phyloP scores from a whole-genome alignment of 2,113 vertebrate genomes.

The Lutjanus erythropterus region DNA sequence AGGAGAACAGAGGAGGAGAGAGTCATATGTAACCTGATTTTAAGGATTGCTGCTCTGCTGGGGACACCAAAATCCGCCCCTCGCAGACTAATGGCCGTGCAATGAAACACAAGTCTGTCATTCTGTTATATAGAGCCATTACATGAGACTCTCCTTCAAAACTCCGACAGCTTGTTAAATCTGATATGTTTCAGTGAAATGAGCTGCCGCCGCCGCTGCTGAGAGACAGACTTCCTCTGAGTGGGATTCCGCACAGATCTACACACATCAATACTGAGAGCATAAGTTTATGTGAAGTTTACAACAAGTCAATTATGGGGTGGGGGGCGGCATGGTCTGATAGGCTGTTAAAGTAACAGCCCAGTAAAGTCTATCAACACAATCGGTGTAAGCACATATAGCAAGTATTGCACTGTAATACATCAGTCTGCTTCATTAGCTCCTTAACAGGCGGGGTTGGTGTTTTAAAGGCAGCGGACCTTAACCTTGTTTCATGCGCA shows the following conservation, averaged over 20 bases:
- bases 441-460: conserved; percentile 11
- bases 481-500: not conserved
- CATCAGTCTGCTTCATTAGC: conserved; percentile 48
- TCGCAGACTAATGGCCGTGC: conserved; percentile 49
- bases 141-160: conserved; percentile 57
- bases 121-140: conserved; percentile 41
- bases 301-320: conserved; percentile 48
- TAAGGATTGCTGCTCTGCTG: conserved; percentile 36
- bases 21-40: conserved; percentile 45
- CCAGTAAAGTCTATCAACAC: conserved; percentile 46
- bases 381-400: not conserved
- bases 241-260: not conserved
- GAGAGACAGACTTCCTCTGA: conserved; percentile 15
- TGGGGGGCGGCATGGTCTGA: not conserved
- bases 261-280: conserved; percentile 10
- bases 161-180: conserved; percentile 64
- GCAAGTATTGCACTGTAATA: conserved; percentile 36
- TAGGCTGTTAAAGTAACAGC: conserved; percentile 51
- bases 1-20: not conserved
- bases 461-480: conserved; percentile 3
- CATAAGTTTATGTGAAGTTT: conserved; percentile 58
- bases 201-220: conserved; percentile 38
- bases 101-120: conserved; percentile 62
- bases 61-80: conserved; percentile 24
- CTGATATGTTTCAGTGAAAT: conserved; percentile 46